Conservation (phyloP, 1,140 invertebrate species). For the Amyelois transitella region DNA sequence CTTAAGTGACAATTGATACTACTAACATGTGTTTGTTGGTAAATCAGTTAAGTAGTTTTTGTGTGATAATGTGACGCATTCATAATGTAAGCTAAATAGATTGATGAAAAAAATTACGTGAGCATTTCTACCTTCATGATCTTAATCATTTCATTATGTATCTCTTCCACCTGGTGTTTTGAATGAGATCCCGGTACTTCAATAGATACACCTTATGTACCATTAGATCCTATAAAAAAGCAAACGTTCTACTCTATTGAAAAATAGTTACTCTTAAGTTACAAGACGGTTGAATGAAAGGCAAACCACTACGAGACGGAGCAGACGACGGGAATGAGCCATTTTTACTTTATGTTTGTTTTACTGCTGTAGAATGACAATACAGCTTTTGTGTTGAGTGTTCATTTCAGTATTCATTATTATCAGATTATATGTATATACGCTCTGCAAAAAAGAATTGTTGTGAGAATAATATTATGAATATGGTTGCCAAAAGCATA, state of each 20-base stretch:
- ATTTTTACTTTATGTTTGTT: constrained; percentile 42
- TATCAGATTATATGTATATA: constrained; percentile 35
- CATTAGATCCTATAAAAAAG: not conserved
- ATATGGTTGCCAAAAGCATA: not conserved
- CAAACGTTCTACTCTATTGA: not conserved
- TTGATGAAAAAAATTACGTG: too few relatives aligned
- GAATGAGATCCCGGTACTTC: too few relatives aligned
- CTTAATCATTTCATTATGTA: too few relatives aligned
- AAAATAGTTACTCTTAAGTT: not conserved
- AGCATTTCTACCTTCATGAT: too few relatives aligned
- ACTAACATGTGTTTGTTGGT: too few relatives aligned
- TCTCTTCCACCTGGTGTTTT: too few relatives aligned
- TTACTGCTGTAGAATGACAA: constrained; percentile 30
- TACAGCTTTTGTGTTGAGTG: constrained; percentile 39
- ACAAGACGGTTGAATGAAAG: constrained; percentile 11
- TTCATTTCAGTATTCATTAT: constrained; percentile 46
- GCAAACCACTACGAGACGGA: constrained; percentile 10
- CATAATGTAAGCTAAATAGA: too few relatives aligned
- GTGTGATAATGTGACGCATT: too few relatives aligned
- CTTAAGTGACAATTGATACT: too few relatives aligned
- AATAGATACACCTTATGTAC: too few relatives aligned
- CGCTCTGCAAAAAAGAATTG: constrained; percentile 1
- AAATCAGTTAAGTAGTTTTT: too few relatives aligned
- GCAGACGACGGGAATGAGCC: constrained; percentile 29
- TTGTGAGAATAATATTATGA: constrained; percentile 4